Base-by-base conservation (phyloP, 2,797 vertebrate genomes). In the Lophotriccus pileatus region DNA sequence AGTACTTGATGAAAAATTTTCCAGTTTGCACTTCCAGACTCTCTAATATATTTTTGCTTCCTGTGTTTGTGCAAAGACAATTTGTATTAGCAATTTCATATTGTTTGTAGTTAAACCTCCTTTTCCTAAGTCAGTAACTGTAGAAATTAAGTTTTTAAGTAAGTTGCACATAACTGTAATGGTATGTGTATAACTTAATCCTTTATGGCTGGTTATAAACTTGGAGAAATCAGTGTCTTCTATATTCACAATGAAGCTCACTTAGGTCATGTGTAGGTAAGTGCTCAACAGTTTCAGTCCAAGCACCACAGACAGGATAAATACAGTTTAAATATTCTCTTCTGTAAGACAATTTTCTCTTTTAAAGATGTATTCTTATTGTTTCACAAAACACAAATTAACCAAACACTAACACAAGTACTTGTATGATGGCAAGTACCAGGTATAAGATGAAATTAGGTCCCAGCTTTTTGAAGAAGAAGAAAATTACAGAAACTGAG, bases 231-330 rank as follows among this genome's bases (percentile, higher is more conserved):
- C 46, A 10, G 6, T 7, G 14, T 36, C 10, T 63, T 76, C 46
- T 24, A 3, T 19, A 64, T 15, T 36, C 64, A 10, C 60, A 47
- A 34, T 12, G 0, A 4, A 68, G 20, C 12, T 84, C 24, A 56
- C 19, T 73, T 43, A 17, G 59, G 4, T 53, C 27, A n/a, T 0
- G 0, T 18, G 10, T 52, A 85, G 36, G 19, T 23, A 10, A 27
- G 15, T 4, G 2, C 28, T 55, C 1, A 3, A 59, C 24, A 58
- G 28, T 37, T 50, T 43, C 18, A 83, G 15, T 52, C 43, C 28
- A 72, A 88, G 16, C 14, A 32, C 3, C 41, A 19, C 0, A 50
- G 7, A 59, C 3, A 44, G 6, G 4, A 82, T 19, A 73, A 87
- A 70, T 5, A 24, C 3, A 37, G 50, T 17, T 56, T 59, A 68